A percentile compares a stretch with the other conserved stretches of the same genome.
Evolutionary conservation across 2,888 invertebrate genomes (phyloP).

Genomic region (Ectemnius cavifrons): DNA sequence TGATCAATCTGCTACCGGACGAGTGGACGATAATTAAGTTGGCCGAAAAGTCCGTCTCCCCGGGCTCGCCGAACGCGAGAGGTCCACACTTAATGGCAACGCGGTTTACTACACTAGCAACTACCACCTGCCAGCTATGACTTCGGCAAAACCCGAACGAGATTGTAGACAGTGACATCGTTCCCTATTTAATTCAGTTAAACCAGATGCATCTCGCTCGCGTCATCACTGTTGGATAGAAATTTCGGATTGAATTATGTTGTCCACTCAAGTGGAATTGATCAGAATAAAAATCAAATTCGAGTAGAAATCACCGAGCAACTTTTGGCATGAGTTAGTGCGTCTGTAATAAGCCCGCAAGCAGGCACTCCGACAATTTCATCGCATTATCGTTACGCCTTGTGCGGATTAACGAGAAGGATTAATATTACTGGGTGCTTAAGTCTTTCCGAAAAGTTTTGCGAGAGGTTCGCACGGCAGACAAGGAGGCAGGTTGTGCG

Average conservation of each 20-base stretch:
- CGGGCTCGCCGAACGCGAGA: conserved; percentile 29
- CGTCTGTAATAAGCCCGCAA: conserved; percentile 9
- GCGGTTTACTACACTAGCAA: conserved; percentile 26
- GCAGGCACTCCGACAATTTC: not conserved
- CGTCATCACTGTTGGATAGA: too few species aligned
- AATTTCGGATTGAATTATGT: too few species aligned
- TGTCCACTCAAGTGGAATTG: too few species aligned
- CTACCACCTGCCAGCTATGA: conserved; percentile 36
- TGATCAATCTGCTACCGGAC: conserved; percentile 59
- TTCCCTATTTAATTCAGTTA: not conserved
- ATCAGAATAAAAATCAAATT: not conserved
- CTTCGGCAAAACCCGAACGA: conserved; percentile 41
- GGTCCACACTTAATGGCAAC: conserved; percentile 50
- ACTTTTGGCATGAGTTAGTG: not conserved
- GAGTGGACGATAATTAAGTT: conserved; percentile 64
- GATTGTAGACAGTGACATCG: too few species aligned
- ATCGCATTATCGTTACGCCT: not conserved
- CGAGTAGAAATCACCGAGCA: not conserved
- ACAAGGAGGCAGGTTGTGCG: not conserved
- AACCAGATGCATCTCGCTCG: too few species aligned
- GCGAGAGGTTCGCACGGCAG: not conserved
- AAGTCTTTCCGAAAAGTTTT: conserved; percentile 11
- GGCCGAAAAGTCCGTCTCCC: conserved; percentile 60
- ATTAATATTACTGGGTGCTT: conserved; percentile 5
- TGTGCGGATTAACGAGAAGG: conserved; percentile 2